Evolutionary conservation across 1,140 invertebrate genomes (phyloP).

Genomic region (Meteorus sp.): DNA sequence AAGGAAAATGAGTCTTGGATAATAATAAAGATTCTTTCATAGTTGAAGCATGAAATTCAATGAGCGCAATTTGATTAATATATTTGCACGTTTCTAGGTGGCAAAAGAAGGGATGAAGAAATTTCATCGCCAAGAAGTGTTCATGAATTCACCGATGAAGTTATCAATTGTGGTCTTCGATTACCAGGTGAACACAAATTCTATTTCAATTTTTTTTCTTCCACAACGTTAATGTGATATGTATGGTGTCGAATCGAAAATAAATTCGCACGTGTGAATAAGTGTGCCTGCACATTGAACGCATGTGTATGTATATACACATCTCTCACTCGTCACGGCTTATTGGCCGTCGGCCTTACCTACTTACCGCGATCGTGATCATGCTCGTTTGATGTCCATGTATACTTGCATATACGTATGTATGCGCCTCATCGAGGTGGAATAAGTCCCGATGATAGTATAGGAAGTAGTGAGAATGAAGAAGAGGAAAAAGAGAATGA

Average conservation of each 20-base stretch:
- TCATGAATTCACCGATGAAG: conserved; percentile 51
- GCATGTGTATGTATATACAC: too few species aligned
- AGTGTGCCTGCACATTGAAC: too few species aligned
- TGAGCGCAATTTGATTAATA: too few species aligned
- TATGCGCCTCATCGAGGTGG: conserved; percentile 3
- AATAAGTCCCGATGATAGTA: conserved; percentile 8
- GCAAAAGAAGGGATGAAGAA: conserved; percentile 51
- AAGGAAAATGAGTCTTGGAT: too few species aligned
- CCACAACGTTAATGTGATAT: not conserved
- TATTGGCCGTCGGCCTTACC: conserved; percentile 20
- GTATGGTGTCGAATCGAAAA: too few species aligned
- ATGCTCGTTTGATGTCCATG: conserved; percentile 1
- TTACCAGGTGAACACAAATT: conserved; percentile 56
- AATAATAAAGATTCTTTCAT: too few species aligned
- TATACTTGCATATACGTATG: conserved; percentile 6
- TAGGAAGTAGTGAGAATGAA: not conserved
- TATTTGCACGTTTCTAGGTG: conserved; percentile 44
- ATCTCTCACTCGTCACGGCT: not conserved
- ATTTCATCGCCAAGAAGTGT: conserved; percentile 50
- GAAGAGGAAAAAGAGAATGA: conserved; percentile 7
- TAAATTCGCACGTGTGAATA: conserved; percentile 11
- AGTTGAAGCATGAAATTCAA: too few species aligned
- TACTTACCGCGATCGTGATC: conserved; percentile 27
- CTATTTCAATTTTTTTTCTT: too few species aligned
- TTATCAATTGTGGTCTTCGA: conserved; percentile 51